Evolutionary conservation across 2,113 vertebrate species (phyloP).

Genomic region (Loxodonta africana): DNA sequence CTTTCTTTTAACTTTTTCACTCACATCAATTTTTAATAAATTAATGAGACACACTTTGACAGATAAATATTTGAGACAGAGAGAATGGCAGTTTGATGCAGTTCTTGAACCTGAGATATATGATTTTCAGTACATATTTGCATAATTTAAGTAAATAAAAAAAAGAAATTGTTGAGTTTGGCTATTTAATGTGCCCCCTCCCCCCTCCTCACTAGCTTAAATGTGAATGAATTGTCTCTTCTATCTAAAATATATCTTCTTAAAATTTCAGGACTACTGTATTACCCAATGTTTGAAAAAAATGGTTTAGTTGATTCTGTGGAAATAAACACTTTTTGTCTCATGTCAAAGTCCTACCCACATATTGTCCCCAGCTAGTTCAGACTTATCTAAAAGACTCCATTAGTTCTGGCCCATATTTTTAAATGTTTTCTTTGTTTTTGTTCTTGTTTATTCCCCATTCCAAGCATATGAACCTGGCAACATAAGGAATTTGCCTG

Average conservation of each 20-base stretch:
- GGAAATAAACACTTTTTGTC: background rate
- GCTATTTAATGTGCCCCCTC: background rate
- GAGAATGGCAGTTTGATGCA: background rate
- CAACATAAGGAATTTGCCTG: conserved; percentile 31
- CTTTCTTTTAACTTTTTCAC: background rate
- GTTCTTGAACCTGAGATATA: background rate
- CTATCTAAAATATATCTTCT: background rate
- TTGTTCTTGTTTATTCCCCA: conserved; percentile 23
- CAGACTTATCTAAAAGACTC: background rate
- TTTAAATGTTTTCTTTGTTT: conserved; percentile 36
- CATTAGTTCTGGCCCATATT: background rate
- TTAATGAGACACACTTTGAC: background rate
- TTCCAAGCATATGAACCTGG: background rate
- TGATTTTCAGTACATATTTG: no score
- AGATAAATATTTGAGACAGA: background rate
- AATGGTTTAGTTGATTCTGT: background rate
- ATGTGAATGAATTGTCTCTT: background rate
- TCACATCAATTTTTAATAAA: background rate
- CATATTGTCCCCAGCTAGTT: background rate
- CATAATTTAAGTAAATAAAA: no score
- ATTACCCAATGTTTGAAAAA: background rate
- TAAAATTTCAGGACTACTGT: background rate
- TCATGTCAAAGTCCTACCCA: background rate
- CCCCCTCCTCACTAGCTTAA: background rate
- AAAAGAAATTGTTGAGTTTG: background rate